Evolutionary conservation across 2,797 vertebrate species (phyloP).

Genomic region (Pipistrellus pygmaeus): DNA sequence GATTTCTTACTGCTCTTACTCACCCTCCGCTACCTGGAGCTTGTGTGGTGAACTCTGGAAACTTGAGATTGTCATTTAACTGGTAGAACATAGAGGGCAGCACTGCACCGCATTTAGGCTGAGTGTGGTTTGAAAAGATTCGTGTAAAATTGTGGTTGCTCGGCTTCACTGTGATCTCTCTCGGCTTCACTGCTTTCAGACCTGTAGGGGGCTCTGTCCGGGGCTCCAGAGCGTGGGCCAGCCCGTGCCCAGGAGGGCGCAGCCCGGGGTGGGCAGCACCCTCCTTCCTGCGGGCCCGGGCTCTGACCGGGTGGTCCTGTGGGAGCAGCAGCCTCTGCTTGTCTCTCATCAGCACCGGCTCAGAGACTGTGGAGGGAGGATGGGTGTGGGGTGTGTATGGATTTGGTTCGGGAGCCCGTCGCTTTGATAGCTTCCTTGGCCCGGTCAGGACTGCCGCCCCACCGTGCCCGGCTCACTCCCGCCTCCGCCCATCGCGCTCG

Average conservation of each 20-base stretch:
- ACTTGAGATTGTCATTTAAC: neutral
- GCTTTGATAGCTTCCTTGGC: neutral
- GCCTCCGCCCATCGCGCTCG: accelerated
- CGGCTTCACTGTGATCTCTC: neutral
- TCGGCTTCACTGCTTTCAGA: neutral
- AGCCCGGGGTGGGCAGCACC: accelerated
- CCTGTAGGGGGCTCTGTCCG: neutral
- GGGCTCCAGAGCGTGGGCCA: neutral
- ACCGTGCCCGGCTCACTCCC: accelerated
- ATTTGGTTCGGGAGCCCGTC: neutral
- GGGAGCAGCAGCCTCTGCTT: neutral
- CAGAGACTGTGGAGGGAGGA: accelerated
- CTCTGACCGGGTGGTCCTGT: accelerated
- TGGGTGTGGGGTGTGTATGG: accelerated
- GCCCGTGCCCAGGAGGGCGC: neutral
- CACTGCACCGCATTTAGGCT: neutral
- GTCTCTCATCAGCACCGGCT: neutral
- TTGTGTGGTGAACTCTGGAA: neutral
- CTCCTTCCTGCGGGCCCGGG: no score
- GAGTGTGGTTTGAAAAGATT: neutral
- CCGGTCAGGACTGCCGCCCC: neutral
- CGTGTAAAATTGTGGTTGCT: accelerated
- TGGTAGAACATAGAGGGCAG: conserved; percentile 50
- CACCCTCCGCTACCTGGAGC: no score
- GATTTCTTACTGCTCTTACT: neutral